Conservation (phyloP, 2,797 vertebrate species). For the Agapornis canus region DNA sequence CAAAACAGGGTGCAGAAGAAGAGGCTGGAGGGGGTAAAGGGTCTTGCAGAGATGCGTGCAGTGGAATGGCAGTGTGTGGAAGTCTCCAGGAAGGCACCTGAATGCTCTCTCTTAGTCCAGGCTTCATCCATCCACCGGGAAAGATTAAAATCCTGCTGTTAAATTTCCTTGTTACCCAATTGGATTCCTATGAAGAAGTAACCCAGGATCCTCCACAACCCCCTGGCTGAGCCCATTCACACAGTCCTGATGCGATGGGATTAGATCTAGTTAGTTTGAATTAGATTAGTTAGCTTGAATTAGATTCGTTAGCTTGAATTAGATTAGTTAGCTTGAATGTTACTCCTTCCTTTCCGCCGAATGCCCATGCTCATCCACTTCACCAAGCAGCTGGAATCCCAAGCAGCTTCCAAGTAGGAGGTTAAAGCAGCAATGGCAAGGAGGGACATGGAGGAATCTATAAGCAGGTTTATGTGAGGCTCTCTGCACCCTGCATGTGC, state of each 20-base stretch:
- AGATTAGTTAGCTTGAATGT: neutral
- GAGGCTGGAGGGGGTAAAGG: neutral
- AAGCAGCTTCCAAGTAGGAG: neutral
- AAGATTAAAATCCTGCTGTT: neutral
- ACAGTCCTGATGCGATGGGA: neutral
- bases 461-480: neutral
- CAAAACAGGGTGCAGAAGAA: neutral
- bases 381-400: conserved; percentile 4
- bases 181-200: neutral
- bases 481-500: neutral
- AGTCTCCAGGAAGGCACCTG: neutral
- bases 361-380: neutral
- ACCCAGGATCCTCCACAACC: neutral
- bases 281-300: neutral
- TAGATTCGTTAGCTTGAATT: no score
- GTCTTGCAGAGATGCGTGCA: neutral
- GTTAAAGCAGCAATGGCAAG: neutral
- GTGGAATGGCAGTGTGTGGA: neutral
- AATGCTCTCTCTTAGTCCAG: neutral
- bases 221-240: neutral
- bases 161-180: neutral
- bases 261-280: neutral
- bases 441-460: neutral
- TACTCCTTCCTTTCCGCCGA: neutral
- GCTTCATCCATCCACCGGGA: neutral